Base-by-base conservation (phyloP, 2,797 vertebrate species). In the Peromyscus aztecus region DNA sequence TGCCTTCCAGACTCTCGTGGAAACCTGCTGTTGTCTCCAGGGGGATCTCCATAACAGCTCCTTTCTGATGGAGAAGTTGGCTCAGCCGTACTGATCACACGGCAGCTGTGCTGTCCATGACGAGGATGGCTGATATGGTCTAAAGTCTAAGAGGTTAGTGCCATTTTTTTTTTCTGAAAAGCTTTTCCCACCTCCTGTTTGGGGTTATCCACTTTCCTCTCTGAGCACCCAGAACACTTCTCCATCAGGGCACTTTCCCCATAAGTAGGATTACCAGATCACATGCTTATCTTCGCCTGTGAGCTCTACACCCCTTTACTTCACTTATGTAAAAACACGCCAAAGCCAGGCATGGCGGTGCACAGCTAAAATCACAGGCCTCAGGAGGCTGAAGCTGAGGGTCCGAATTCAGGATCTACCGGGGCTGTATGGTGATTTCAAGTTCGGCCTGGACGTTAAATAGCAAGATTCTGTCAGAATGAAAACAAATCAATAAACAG, bases 271-370 rank as follows among this genome's bases (percentile, higher is more conserved):
- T 73, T 76, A 65, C 4, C 21, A 76, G 9, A 43, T 34, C 46
- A 73, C 4, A 27, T 63, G n/a, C 40, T 73, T 92, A 6, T 4
- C 87, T 83, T 89, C 85, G 76, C 31, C 9, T 76, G 14, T 67
- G 43, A 90, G 65, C 24, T 17, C 2, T 24, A 23, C 57, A 13
- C 14, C 1, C 3, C 14, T 95, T 95, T 92, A 75, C 63, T 90
- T 83, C 55, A 34, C 21, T 94, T 81, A 86, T 91, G 91, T 87
- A 67, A 76, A 82, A 94, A 52, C 4, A 76, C 21, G 27, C 67
- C 46, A 13, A 77, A 76, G 17, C 6, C 37, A 7, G 55, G 6
- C 52, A 13, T 34, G 17, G 27, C 43, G 4, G 17, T 75, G 10
- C 24, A 13, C 2, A 31, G 4, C 21, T 21, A 9, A 13, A 13